Conservation (phyloP, 2,113 vertebrate species). For the Cyprinodon brontotheroides region DNA sequence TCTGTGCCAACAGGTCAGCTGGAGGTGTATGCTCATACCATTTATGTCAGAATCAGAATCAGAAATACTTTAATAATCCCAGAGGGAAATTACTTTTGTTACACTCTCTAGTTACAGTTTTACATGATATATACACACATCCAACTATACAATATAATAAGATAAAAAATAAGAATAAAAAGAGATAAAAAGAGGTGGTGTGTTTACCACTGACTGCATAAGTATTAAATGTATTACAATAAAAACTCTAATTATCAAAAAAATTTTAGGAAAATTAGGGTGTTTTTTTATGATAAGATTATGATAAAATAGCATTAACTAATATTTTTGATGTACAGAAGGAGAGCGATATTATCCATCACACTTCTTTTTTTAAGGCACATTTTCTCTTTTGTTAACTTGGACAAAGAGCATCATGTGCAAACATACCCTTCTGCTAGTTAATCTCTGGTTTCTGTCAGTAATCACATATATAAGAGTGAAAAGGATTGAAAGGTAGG, state of each 20-base stretch:
- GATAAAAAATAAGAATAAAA: too few relatives aligned
- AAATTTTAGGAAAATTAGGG: background rate
- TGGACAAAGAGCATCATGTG: slow-evolving; percentile 60
- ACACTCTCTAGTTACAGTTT: too few relatives aligned
- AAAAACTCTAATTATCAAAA: background rate
- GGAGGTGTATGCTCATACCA: background rate
- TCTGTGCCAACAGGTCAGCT: slow-evolving; percentile 15
- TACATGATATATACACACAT: too few relatives aligned
- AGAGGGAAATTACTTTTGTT: too few relatives aligned
- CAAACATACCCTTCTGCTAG: slow-evolving; percentile 66
- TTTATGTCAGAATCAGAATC: too few relatives aligned
- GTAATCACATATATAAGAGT: slow-evolving; percentile 70
- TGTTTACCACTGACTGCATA: background rate
- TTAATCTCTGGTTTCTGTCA: slow-evolving; percentile 70
- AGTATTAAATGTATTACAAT: background rate
- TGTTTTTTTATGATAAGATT: background rate
- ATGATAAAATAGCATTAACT: background rate
- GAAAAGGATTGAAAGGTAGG: slow-evolving; percentile 61
- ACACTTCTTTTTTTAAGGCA: slow-evolving; percentile 28
- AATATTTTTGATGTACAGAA: background rate
- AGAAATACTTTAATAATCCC: too few relatives aligned
- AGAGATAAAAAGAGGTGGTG: too few relatives aligned
- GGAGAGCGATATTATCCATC: slow-evolving; percentile 3
- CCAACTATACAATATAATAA: too few relatives aligned
- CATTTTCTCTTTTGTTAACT: slow-evolving; percentile 61